A percentile compares a stretch with the other conserved stretches of the same genome.
Evolutionary conservation across 2,797 vertebrate species (phyloP).

Genomic region (Kryptopterus vitreolus): DNA sequence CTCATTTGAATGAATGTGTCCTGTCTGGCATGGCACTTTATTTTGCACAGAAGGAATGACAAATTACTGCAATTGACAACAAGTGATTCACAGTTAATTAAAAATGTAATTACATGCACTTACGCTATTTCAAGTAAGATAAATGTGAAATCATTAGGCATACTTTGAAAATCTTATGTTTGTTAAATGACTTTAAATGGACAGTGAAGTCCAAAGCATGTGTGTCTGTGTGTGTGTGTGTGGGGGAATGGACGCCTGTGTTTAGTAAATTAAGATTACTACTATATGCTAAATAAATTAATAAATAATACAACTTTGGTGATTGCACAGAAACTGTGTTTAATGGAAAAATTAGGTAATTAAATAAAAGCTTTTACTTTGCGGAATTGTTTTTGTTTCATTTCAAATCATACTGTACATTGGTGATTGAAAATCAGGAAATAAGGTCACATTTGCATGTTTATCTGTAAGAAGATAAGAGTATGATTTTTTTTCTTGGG

Average conservation of each 20-base stretch:
- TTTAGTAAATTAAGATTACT: not conserved
- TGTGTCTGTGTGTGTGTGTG: not conserved
- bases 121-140: conserved; percentile 80
- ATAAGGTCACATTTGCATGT: not conserved
- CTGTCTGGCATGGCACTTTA: conserved; percentile 61
- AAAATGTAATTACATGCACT: conserved; percentile 81
- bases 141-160: conserved; percentile 80
- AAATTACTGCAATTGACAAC: conserved; percentile 77
- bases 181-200: conserved; percentile 77
- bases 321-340: not conserved
- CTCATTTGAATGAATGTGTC: conserved; percentile 58
- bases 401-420: not conserved
- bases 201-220: conserved; percentile 58
- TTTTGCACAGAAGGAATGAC: conserved; percentile 68
- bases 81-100: conserved; percentile 82
- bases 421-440: not conserved
- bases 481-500: not conserved
- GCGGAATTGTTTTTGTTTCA: not conserved
- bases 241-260: not conserved
- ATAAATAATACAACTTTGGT: no score
- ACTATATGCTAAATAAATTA: not conserved
- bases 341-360: not conserved
- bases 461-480: not conserved
- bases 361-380: not conserved
- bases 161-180: conserved; percentile 81